phyloP scores from a whole-genome alignment of 53 echinoderm and acorn worm genomes.

The Crossaster papposus region DNA sequence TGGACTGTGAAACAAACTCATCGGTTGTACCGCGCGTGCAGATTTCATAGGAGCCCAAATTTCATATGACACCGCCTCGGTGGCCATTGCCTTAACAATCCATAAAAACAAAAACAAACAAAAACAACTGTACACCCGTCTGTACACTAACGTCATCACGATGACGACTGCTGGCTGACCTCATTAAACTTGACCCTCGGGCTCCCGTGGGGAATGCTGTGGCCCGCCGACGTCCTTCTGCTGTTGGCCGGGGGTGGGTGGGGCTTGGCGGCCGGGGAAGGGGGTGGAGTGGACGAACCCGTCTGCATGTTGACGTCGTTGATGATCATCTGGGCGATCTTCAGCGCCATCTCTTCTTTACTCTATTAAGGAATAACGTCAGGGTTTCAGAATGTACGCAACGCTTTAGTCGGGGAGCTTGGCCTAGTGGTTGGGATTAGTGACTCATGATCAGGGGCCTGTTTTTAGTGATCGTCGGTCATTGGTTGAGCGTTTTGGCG shows the following conservation, averaged over 20 bases:
- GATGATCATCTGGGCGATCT: conserved; percentile 99
- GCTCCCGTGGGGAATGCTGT: conserved; percentile 26
- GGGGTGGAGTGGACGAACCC: conserved; percentile 53
- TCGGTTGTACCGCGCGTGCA: neutral
- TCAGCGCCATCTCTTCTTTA: conserved; percentile 98
- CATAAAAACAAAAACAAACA: neutral
- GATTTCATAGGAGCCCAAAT: neutral
- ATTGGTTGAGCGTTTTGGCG: too few relatives aligned
- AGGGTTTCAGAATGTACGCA: neutral
- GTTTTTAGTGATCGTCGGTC: too few relatives aligned
- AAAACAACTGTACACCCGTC: too few relatives aligned
- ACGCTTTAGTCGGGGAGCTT: too few relatives aligned
- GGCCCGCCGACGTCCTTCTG: conserved; percentile 1
- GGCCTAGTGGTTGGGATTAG: too few relatives aligned
- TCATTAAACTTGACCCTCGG: conserved; percentile 51
- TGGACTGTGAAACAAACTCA: too few relatives aligned
- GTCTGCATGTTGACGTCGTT: conserved; percentile 97
- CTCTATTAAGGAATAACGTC: conserved; percentile 63
- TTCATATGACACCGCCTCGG: neutral
- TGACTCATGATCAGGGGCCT: too few relatives aligned
- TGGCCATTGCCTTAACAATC: neutral
- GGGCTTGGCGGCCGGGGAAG: conserved; percentile 51
- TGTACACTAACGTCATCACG: conserved; percentile 29
- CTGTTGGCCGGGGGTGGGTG: conserved; percentile 21
- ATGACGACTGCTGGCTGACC: conserved; percentile 18